Conservation (phyloP, 30 jellyfish, hydroid and myxozoan species). For the Aurelia aurita region DNA sequence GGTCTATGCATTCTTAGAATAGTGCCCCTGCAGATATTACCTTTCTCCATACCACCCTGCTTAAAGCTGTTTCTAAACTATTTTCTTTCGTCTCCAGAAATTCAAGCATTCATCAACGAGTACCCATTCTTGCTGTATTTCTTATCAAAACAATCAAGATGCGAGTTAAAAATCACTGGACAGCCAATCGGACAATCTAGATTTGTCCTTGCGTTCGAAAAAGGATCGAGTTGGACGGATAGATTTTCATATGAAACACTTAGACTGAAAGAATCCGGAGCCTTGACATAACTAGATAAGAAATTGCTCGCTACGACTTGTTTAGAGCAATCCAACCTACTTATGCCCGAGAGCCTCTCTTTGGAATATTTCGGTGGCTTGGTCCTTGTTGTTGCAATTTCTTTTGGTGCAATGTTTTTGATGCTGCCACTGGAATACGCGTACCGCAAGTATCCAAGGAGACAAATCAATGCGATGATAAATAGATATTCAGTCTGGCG, state of each 20-base stretch:
- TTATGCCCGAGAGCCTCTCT: constrained; percentile 40
- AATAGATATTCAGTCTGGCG: constrained; percentile 20
- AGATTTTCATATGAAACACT: constrained; percentile 79
- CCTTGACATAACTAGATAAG: constrained; percentile 53
- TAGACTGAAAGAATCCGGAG: constrained; percentile 61
- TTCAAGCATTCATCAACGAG: constrained; percentile 94
- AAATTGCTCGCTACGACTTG: constrained; percentile 84
- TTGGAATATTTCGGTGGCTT: constrained; percentile 73
- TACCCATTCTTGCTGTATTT: constrained; percentile 82
- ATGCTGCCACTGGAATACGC: constrained; percentile 55
- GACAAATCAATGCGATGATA: constrained; percentile 11
- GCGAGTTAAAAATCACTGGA: constrained; percentile 67
- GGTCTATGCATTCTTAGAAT: too few relatives aligned
- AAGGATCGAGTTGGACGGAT: constrained; percentile 75
- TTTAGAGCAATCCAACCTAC: constrained; percentile 1
- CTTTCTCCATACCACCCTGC: too few relatives aligned
- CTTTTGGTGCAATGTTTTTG: constrained; percentile 33
- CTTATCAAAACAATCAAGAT: constrained; percentile 71
- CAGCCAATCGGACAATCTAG: constrained; percentile 84
- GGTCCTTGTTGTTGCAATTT: constrained; percentile 44
- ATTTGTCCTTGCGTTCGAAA: constrained; percentile 80
- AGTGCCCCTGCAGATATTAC: too few relatives aligned
- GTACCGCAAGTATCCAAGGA: constrained; percentile 45
- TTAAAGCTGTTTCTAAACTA: too few relatives aligned
- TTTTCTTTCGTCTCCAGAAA: constrained; percentile 32